Evolutionary conservation across 1,140 invertebrate genomes (phyloP).

Genomic region (Caerostris darwini): DNA sequence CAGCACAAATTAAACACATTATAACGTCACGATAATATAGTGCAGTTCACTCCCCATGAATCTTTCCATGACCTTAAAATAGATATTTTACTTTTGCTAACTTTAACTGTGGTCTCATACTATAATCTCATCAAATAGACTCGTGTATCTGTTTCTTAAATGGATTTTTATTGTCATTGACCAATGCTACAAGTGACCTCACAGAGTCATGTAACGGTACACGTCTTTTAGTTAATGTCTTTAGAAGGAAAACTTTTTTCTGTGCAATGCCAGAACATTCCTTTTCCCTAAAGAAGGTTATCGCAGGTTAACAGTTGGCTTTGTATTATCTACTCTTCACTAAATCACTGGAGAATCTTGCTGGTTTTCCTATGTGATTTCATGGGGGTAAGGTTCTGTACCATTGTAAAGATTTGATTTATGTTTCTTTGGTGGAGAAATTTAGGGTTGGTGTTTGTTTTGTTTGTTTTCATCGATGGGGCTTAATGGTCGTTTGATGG

Average conservation of each 20-base stretch:
- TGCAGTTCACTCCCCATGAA: conserved; percentile 34
- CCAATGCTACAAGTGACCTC: conserved; percentile 23
- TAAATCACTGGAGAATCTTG: conserved; percentile 40
- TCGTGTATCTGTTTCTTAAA: conserved; percentile 28
- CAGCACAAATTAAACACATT: conserved; percentile 16
- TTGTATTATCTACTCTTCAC: conserved; percentile 48
- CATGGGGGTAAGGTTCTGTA: not conserved
- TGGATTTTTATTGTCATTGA: conserved; percentile 25
- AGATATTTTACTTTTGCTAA: not conserved
- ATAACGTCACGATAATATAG: conserved; percentile 22
- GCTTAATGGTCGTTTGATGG: conserved; percentile 41
- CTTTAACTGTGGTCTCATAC: not conserved
- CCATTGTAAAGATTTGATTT: conserved; percentile 6
- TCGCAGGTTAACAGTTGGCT: conserved; percentile 59
- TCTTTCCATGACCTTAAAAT: not conserved
- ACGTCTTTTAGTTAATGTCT: conserved; percentile 11
- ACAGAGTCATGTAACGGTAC: conserved; percentile 48
- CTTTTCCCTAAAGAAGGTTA: conserved; percentile 17
- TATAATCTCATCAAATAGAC: conserved; percentile 65
- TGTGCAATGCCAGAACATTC: conserved; percentile 40
- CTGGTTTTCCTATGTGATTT: not conserved
- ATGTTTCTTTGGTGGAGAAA: not conserved
- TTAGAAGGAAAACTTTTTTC: conserved; percentile 25
- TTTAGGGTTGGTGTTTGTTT: not conserved
- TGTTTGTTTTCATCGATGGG: conserved; percentile 14